phyloP scores from a whole-genome alignment of 2,113 vertebrate species.

The Anas platyrhynchos region DNA sequence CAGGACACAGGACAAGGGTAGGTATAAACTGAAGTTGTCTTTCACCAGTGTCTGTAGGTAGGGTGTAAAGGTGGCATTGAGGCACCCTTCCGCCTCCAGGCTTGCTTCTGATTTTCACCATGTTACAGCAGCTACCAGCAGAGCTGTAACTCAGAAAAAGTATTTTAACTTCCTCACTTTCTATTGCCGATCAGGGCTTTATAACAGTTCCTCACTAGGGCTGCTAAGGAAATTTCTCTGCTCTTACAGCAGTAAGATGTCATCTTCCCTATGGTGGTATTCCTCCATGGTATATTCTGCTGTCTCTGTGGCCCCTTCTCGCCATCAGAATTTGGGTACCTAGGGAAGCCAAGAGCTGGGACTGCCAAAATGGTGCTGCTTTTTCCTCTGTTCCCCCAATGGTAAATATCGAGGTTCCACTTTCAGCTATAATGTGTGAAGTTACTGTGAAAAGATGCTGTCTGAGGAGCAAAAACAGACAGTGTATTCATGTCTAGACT shows the following conservation, averaged over 20 bases:
- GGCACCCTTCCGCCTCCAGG: background rate
- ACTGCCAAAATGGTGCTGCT: background rate
- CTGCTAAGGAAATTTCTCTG: background rate
- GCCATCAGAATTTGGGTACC: background rate
- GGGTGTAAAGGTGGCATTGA: background rate
- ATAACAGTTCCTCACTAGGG: background rate
- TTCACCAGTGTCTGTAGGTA: background rate
- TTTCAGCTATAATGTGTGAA: conserved; percentile 25
- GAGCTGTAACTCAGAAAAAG: background rate
- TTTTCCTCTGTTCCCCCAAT: background rate
- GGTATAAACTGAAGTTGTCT: background rate
- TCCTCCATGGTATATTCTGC: background rate
- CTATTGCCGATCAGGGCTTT: accelerated
- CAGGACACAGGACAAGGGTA: background rate
- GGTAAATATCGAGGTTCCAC: conserved; percentile 17
- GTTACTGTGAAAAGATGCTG: conserved; percentile 55
- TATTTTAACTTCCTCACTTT: accelerated
- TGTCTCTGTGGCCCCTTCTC: background rate
- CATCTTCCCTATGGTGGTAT: background rate
- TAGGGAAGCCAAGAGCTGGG: background rate
- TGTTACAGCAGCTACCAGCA: background rate
- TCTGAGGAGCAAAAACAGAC: conserved; percentile 59
- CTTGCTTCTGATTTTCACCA: background rate
- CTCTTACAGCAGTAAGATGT: background rate
- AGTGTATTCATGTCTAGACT: conserved; percentile 65